These are phyloP conservation scores for Amblyteles armatorius DNA, from an alignment of 2,888 invertebrate species.

Conservation along the genomic window DNA sequence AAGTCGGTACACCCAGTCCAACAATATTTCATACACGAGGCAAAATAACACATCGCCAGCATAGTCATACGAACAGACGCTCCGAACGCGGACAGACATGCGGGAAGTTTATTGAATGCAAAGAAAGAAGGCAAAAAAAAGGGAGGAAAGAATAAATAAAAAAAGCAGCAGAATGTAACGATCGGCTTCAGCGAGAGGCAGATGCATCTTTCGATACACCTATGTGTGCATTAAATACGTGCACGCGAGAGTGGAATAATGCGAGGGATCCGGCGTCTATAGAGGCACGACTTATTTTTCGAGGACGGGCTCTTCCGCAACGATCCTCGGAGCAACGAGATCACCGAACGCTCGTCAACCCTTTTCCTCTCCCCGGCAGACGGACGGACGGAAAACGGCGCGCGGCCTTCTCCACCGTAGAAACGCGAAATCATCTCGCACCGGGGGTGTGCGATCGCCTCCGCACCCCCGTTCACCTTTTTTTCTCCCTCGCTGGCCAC, in stretches of 20 bases:
- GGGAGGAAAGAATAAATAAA: conserved; percentile 36
- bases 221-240: conserved; percentile 38
- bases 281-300: background rate
- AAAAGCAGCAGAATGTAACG: conserved; percentile 55
- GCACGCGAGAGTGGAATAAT: conserved; percentile 67
- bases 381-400: background rate
- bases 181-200: conserved; percentile 62
- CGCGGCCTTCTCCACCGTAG: conserved; percentile 70
- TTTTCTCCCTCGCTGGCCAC: conserved; percentile 30
- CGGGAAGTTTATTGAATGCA: conserved; percentile 51
- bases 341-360: conserved; percentile 40
- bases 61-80: conserved; percentile 19
- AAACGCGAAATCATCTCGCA: conserved; percentile 65
- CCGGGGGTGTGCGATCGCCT: conserved; percentile 35
- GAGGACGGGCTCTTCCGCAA: conserved; percentile 26
- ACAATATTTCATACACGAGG: background rate
- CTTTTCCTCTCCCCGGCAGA: conserved; percentile 33
- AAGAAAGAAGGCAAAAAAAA: conserved; percentile 43
- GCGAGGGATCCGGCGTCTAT: conserved; percentile 55
- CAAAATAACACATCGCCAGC: conserved; percentile 46
- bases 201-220: conserved; percentile 60
- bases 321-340: background rate
- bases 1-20: background rate
- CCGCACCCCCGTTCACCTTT: conserved; percentile 13
- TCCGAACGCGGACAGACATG: conserved; percentile 59